Evolutionary conservation across 1,140 invertebrate species (phyloP), one percentile per base, ranked within the genome.

Genomic region (Araneus ventricosus): DNA sequence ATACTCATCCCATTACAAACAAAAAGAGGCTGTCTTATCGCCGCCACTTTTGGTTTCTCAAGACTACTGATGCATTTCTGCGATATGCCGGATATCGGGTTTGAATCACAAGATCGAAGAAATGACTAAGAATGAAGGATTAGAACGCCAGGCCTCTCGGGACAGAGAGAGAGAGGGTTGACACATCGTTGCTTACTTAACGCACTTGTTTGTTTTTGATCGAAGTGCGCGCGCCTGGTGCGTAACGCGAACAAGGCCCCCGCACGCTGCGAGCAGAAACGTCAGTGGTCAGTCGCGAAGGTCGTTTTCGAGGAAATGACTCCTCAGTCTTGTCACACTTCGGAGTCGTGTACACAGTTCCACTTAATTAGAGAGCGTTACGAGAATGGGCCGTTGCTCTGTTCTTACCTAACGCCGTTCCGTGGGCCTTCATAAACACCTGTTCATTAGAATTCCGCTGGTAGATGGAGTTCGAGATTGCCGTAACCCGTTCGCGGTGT

Each of bases 181-280:
- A 75, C 70, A 75, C 70, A 75, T 67, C 30, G 70, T 37, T 37
- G 27, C 30, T 37, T 75, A 14, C 14, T 34, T 20, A 75, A 34
- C 10, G 3, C 30, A 4, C 20, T 20, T 75, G 17, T 34, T 75
- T 75, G 27, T 75, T 75, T 34, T 37, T 37, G 30, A 10, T 70
- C 20, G 30, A 6, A 63, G 7, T 37, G 70, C 10, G 34, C 70
- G 34, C 30, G 27, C 70, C 8, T 4, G 14, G 27, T 75, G 70
- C 70, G 70, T 37, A 75, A 75, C 27, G 70, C 70, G 70, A 30
- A 75, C 70, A 75, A 75, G 70, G 70, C 17, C 20, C 70, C 34
- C 27, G 14, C 70, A 20, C 34, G 17, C n/a, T 70, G 34, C 70
- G 30, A 34, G 37, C 14, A 34, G 30, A 75, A 22, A 24, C 30